Conservation (phyloP, 2,113 vertebrate genomes). For the Mobula hypostoma region DNA sequence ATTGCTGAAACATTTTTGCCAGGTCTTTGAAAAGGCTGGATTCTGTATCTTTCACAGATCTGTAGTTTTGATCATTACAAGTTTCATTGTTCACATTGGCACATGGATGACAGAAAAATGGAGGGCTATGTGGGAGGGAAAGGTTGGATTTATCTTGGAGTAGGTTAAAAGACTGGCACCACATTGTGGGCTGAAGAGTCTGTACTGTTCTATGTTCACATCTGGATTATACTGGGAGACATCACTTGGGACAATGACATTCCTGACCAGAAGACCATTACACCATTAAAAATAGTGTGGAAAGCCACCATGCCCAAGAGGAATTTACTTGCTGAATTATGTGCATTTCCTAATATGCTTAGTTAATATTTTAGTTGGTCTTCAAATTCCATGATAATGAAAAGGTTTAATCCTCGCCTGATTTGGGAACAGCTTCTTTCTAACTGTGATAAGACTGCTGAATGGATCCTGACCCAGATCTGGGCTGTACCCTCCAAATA, state of each 20-base stretch:
- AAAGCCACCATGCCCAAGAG: neutral
- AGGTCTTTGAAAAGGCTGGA: neutral
- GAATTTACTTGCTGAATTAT: neutral
- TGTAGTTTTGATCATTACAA: neutral
- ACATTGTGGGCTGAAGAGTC: no score
- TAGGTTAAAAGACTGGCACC: no score
- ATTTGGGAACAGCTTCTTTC: no score
- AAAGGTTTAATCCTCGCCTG: neutral
- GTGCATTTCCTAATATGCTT: neutral
- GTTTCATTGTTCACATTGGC: neutral
- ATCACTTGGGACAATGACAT: neutral
- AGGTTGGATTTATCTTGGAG: no score
- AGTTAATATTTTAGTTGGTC: neutral
- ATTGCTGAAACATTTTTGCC: neutral
- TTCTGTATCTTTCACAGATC: neutral
- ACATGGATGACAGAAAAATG: no score
- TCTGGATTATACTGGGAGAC: neutral
- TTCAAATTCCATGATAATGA: neutral
- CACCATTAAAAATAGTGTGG: neutral
- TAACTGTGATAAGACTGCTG: no score
- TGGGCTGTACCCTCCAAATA: no score
- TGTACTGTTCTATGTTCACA: no score
- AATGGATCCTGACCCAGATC: no score
- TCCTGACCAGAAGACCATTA: neutral
- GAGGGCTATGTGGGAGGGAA: no score